phyloP scores from a whole-genome alignment of 2,888 invertebrate genomes.

The Trissoscelio sp. region DNA sequence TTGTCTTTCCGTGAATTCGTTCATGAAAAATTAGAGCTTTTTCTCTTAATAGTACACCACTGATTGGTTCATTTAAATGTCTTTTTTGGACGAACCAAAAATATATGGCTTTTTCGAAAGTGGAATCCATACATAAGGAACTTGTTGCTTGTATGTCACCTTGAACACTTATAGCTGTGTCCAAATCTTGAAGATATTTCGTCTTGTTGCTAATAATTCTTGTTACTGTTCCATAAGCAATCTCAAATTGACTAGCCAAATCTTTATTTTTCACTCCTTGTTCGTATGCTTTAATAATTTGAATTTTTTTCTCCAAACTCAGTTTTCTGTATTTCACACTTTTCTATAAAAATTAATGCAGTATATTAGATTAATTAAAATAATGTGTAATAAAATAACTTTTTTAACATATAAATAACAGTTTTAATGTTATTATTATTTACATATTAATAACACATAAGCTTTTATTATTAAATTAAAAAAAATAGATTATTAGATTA shows the following conservation, averaged over 20 bases:
- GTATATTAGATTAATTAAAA: neutral
- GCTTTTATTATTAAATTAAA: too few relatives aligned
- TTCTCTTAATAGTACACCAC: conserved; percentile 14
- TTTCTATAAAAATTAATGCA: neutral
- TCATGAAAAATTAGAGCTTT: conserved; percentile 19
- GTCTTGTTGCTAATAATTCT: too few relatives aligned
- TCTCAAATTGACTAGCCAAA: neutral
- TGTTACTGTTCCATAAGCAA: too few relatives aligned
- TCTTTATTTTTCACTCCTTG: conserved; percentile 2
- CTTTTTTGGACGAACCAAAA: conserved; percentile 33
- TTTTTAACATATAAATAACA: too few relatives aligned
- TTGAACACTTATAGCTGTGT: too few relatives aligned
- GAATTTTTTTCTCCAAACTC: neutral
- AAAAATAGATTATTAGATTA: too few relatives aligned
- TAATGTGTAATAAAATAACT: neutral
- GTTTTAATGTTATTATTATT: too few relatives aligned
- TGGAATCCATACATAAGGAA: too few relatives aligned
- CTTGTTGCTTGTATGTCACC: too few relatives aligned
- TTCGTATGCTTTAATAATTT: neutral
- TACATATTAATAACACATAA: too few relatives aligned
- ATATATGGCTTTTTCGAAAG: conserved; percentile 19
- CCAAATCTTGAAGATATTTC: too few relatives aligned
- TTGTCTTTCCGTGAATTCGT: neutral
- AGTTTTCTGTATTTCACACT: neutral
- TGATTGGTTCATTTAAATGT: conserved; percentile 12